Base-by-base conservation (phyloP, 2,888 invertebrate species). In the Heliothis peltigera region DNA sequence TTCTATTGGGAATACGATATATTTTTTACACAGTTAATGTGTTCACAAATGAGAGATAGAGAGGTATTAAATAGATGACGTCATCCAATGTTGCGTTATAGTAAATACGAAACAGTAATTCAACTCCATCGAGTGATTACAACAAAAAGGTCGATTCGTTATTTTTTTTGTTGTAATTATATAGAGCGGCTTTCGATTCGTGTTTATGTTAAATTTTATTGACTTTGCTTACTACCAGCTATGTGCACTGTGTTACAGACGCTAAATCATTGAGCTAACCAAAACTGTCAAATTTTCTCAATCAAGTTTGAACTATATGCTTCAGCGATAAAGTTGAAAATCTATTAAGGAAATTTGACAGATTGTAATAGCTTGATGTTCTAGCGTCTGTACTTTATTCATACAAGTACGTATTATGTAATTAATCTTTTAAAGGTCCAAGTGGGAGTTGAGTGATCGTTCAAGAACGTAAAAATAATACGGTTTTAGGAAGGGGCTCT, bases 11-110 rank as follows among this genome's bases (percentile, higher is more conserved):
- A 19, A 7, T 21, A 53, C 19, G 15, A 44, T 66, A 53, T 74
- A 65, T 76, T 73, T 76, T 78, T 78, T 79, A 70, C 49, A 48
- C 56, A 43, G 60, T 64, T 77, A 71, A 77, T 77, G 77, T 75
- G 54, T 63, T 72, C 52, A 64, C 66, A 75, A 77, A 77, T 75
- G 80, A 75, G 71, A 74, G 66, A 79, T 69, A 65, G 70, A 73
- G 64, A 64, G 67, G 66, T 61, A 77, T 79, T 78, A 79, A 73
- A 62, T 65, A 68, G 72, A 80, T 69, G 80, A 62, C 77, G 80
- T 70, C 70, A 80, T 72, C 52, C 46, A 42, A 53, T 49, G 48
- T 59, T 61, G 39, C 46, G 56, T 66, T 66, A 64, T 48, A 61
- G 64, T 53, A 19, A 19, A 53, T 56, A 58, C 43, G 62, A 48